Base-by-base conservation (phyloP, 2,888 invertebrate genomes). In the Herminia tarsipennalis region DNA sequence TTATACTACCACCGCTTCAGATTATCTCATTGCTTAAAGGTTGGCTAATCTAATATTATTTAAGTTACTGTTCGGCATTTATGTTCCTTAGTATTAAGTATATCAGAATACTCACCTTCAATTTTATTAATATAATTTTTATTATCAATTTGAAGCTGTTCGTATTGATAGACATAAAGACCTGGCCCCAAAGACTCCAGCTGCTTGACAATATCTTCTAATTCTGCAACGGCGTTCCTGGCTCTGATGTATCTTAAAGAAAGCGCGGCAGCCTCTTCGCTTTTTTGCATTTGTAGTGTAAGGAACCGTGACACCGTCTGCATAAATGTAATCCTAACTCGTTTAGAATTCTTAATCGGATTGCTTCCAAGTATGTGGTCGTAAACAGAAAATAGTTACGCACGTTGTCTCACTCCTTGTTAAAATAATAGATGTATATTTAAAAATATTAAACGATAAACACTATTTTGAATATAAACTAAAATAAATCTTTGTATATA, bases 101-200 rank as follows among this genome's bases (percentile, higher is more conserved):
- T 5, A 5, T 22, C 0, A 9, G 1, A 18, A 18, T 9, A 3
- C 16, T 49, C 66, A 89, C 92, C 92, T 87, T 92, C 92, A 55
- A 92, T 86, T 70, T 90, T 92, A 6, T 72, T 83, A 54, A 76
- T 72, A 35, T 57, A 86, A 34, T 88, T 90, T 46, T 89, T 86
- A 33, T 87, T 73, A 30, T 92, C 90, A 24, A 86, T 77, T 44
- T 78, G 50, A 2, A 92, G 78, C 46, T 89, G 89, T 50, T 92
- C 88, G 49, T 82, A 92, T 4, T 89, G 86, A 1, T 85, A 86
- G 0, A 92, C 88, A 33, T 86, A 86, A 0, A 92, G 77, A 1
- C 90, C 90, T 0, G 91, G 91, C 0, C 84, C 90, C 0, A 92
- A 56, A 39, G 63, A 83, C 60, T 92, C 91, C 27, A 92, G 67